Conservation (phyloP, 2,113 vertebrate genomes). For the Meles meles region DNA sequence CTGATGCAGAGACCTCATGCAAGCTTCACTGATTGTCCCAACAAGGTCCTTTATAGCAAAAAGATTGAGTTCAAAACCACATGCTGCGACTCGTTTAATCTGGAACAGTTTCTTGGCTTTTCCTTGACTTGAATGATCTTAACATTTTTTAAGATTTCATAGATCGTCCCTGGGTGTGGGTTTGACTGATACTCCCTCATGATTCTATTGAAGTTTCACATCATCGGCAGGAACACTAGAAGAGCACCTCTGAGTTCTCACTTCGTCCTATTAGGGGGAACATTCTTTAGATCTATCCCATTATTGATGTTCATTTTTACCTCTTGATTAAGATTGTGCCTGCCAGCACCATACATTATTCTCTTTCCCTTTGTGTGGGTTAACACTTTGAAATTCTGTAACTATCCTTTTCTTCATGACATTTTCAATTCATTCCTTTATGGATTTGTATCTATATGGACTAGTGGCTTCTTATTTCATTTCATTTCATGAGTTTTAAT, state of each 20-base stretch:
- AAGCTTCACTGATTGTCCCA: neutral
- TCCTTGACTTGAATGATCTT: neutral
- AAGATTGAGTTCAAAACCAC: neutral
- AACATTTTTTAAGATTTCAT: neutral
- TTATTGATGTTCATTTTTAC: neutral
- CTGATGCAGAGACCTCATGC: neutral
- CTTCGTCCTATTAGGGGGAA: accelerated
- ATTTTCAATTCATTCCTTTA: neutral
- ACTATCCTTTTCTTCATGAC: neutral
- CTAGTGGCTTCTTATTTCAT: neutral
- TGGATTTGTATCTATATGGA: neutral
- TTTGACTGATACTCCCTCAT: neutral
- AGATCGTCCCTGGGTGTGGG: neutral
- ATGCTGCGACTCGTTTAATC: neutral
- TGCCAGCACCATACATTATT: neutral
- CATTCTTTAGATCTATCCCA: neutral
- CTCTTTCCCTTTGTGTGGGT: neutral
- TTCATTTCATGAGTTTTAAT: neutral
- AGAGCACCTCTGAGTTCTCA: neutral
- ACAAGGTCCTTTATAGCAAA: neutral
- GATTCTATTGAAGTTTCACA: neutral
- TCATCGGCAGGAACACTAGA: accelerated
- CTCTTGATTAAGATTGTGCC: neutral
- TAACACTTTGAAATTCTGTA: neutral
- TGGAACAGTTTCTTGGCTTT: neutral